These are phyloP conservation scores for Corythornis leucogaster DNA, from an alignment of 2,797 vertebrate genomes.

Conservation along the genomic window DNA sequence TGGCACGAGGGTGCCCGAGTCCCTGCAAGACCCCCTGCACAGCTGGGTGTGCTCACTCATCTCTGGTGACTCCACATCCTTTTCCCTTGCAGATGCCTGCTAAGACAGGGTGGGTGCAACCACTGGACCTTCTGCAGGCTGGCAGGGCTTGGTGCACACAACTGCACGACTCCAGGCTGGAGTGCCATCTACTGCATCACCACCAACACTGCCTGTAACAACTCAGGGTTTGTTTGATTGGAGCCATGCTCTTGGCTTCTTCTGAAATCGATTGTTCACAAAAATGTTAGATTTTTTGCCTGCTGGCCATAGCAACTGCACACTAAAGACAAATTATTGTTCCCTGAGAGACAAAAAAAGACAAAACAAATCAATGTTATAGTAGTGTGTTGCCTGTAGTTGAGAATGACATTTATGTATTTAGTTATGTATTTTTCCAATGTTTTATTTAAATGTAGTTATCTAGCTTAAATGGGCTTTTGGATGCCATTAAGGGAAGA, in stretches of 20 bases:
- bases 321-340: neutral
- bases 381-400: neutral
- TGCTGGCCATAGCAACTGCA: neutral
- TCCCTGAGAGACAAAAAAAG: neutral
- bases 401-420: neutral
- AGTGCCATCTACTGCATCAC: conserved; percentile 12
- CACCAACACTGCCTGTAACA: neutral
- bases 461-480: neutral
- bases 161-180: accelerated
- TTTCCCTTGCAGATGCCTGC: neutral
- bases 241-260: neutral
- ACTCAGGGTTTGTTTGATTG: neutral
- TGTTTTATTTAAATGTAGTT: neutral
- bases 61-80: no score
- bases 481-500: neutral
- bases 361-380: neutral
- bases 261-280: neutral
- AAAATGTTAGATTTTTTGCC: neutral
- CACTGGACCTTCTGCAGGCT: neutral
- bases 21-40: no score
- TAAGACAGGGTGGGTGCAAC: neutral
- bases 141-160: neutral
- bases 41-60: no score
- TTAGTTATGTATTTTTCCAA: neutral
- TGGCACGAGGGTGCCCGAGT: no score